Evolutionary conservation across 2,888 invertebrate genomes (phyloP), one percentile per base, ranked within the genome.

Genomic region (Halictus quadricinctus): DNA sequence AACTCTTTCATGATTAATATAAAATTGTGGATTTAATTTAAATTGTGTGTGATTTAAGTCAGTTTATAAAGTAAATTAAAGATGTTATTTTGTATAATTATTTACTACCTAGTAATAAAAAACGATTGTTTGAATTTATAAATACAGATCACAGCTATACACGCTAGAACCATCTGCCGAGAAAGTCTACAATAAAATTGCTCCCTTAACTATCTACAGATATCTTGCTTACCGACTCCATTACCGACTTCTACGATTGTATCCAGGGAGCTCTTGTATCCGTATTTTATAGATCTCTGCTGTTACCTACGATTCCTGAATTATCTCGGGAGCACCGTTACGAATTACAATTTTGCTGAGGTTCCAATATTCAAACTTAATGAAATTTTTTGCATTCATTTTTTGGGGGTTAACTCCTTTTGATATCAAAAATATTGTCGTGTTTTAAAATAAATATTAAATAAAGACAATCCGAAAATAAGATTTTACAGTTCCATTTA

Each of bases 211-310:
- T 58, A 77, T n/a, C 79, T 66, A 46, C 76, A 88, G 90, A 75
- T 46, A 84, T 70, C 90, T 84, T 79, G 72, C 82, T 90, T 90
- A 90, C 89, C 90, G 90, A 90, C 89, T 77, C 58, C 29, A 77
- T 90, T 92, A 91, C 90, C 92, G 91, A 90, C 90, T 84, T 79
- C 83, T 76, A 82, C 82, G 70, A 79, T 66, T 54, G 84, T 84
- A 87, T 76, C 76, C 80, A 75, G 69, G 54, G 77, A 85, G 86
- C 78, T 83, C 76, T 79, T 72, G 73, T 60, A 74, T 70, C 29
- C 50, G 76, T 72, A 18, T 13, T 48, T 76, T 77, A 76, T 74
- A 89, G 90, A 81, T 72, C 72, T 81, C 90, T 88, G 46, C 89
- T 29, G 46, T 87, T 90, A 90, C 82, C 89, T 50, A 74, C 83